Percentiles rank a stretch among this genome's conserved stretches.
These are phyloP conservation scores for Euura lappo DNA, from an alignment of 1,140 invertebrate species.

Conservation along the genomic window DNA sequence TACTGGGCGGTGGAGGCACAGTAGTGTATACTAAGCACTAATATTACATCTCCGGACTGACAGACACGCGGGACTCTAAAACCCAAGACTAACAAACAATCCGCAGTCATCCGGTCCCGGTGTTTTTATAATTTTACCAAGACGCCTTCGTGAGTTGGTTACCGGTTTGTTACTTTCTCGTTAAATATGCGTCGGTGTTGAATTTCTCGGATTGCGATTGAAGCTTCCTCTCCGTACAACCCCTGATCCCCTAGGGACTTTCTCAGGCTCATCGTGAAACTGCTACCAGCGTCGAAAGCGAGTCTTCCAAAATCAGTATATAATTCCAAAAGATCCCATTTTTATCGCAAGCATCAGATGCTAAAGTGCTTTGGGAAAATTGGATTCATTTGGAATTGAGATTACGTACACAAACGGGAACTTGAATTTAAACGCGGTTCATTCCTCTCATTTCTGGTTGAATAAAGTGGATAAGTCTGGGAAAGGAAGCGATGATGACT, in stretches of 20 bases:
- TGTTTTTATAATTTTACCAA: slow-evolving; percentile 57
- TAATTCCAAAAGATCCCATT: too few species aligned
- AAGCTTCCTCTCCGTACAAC: slow-evolving; percentile 2
- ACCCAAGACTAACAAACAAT: slow-evolving; percentile 62
- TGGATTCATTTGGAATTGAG: too few species aligned
- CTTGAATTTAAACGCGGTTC: background rate
- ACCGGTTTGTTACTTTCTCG: slow-evolving; percentile 6
- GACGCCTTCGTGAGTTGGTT: background rate
- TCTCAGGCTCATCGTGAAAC: too few species aligned
- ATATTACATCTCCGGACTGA: slow-evolving; percentile 61
- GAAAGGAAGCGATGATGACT: background rate
- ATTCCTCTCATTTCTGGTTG: background rate
- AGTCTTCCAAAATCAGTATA: too few species aligned
- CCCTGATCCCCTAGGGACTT: too few species aligned
- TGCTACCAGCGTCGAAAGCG: too few species aligned
- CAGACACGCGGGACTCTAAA: slow-evolving; percentile 62
- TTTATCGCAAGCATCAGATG: too few species aligned
- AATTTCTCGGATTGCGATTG: background rate
- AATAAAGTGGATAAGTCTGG: background rate
- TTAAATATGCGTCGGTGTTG: slow-evolving; percentile 5
- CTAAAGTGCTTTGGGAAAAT: too few species aligned
- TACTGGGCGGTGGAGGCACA: slow-evolving; percentile 38
- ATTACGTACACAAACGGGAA: too few species aligned
- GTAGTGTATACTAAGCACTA: slow-evolving; percentile 54
- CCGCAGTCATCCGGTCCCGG: slow-evolving; percentile 61